phyloP scores from a whole-genome alignment of 2,797 vertebrate genomes.

The Periparus ater region DNA sequence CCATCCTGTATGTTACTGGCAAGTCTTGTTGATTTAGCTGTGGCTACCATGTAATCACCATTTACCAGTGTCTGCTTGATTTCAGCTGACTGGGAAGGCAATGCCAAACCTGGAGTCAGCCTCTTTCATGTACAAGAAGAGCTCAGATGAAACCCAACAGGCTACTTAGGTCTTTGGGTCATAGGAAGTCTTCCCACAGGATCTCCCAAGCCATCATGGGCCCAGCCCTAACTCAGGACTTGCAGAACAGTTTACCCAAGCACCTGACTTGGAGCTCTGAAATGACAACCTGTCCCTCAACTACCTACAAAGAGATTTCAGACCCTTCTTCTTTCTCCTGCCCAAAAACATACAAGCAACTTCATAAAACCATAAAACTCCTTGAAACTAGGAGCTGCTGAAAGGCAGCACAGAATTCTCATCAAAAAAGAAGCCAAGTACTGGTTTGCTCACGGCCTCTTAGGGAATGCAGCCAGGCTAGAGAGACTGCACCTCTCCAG shows the following conservation, averaged over 20 bases:
- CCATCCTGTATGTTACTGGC: not conserved
- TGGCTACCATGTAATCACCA: not conserved
- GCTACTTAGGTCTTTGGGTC: not conserved
- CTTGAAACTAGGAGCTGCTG: not conserved
- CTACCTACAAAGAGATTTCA: constrained; percentile 78
- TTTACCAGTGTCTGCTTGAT: not conserved
- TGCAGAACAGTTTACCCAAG: not conserved
- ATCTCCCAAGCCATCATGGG: not conserved
- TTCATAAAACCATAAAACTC: not conserved
- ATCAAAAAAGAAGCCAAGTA: not conserved
- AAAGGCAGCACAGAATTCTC: constrained; percentile 5
- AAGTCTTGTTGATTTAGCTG: not conserved
- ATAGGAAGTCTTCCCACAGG: not conserved
- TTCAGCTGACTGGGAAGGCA: not conserved
- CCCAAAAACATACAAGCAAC: constrained; percentile 50
- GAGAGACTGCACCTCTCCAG: not conserved
- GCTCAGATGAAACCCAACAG: not conserved
- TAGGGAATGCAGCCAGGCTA: not conserved
- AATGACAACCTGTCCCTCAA: constrained; percentile 76
- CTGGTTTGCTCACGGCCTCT: not conserved
- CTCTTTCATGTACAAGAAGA: not conserved
- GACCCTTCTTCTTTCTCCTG: constrained; percentile 79
- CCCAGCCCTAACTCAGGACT: not conserved
- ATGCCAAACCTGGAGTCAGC: not conserved
- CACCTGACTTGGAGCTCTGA: constrained; percentile 77